These are phyloP conservation scores for Pyralis farinalis DNA, from an alignment of 2,888 invertebrate species.

Conservation along the genomic window DNA sequence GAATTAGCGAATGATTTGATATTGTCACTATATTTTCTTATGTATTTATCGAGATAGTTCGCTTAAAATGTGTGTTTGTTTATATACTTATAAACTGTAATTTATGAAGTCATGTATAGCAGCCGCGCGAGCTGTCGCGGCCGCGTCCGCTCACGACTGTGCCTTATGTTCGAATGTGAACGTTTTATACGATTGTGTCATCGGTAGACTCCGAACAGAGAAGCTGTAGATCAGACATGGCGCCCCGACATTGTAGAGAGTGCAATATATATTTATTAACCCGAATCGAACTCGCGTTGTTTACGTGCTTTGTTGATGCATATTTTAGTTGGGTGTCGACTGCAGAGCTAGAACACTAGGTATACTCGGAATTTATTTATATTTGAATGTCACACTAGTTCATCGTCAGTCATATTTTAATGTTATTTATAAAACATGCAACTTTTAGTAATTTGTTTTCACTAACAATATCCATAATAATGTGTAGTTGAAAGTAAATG, in stretches of 20 bases:
- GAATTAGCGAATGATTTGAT: constrained; percentile 63
- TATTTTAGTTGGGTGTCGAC: constrained; percentile 19
- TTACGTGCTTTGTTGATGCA: constrained; percentile 13
- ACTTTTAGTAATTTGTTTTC: constrained; percentile 18
- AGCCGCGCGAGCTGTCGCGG: constrained; percentile 13
- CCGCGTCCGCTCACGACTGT: constrained; percentile 45
- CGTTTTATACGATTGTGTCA: constrained; percentile 30
- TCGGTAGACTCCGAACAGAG: constrained; percentile 14
- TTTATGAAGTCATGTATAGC: constrained; percentile 51
- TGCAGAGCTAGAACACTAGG: constrained; percentile 18
- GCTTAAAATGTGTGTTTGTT: constrained; percentile 73
- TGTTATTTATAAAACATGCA: constrained; percentile 26
- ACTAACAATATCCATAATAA: constrained; percentile 60
- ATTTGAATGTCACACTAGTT: constrained; percentile 6
- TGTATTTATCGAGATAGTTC: constrained; percentile 75
- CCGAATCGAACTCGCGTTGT: constrained; percentile 24
- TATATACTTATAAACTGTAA: constrained; percentile 61
- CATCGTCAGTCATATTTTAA: constrained; percentile 12
- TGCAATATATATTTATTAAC: constrained; percentile 71
- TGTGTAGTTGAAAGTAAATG: constrained; percentile 44
- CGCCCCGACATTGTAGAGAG: constrained; percentile 44
- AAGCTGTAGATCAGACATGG: constrained; percentile 27
- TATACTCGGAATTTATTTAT: constrained; percentile 12
- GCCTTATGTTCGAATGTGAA: constrained; percentile 51
- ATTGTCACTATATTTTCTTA: constrained; percentile 76